A percentile compares a stretch with the other conserved stretches of the same genome.
Evolutionary conservation across 2,113 vertebrate species (phyloP).

Genomic region (Aspiorhynchus laticeps): DNA sequence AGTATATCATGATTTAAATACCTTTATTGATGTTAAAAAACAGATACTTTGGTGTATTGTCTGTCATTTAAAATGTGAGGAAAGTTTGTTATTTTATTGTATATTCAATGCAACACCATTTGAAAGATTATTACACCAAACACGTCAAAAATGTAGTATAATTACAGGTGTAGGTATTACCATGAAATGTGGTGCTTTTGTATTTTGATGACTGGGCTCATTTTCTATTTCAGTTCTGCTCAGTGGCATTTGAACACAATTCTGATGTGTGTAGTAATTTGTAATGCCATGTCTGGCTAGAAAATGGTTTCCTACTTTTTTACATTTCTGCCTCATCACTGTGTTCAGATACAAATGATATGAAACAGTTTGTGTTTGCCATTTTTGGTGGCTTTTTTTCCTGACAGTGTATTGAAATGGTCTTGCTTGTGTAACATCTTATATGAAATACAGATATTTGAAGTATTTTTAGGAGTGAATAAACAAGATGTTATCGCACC

Average conservation of each 20-base stretch:
- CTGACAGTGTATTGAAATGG: not conserved
- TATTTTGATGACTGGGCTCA: not conserved
- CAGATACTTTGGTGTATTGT: not conserved
- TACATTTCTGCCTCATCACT: constrained; percentile 18
- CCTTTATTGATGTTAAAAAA: constrained; percentile 17
- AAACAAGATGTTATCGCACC: not conserved
- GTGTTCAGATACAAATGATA: constrained; percentile 2
- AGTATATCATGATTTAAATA: constrained; percentile 19
- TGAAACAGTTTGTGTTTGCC: not conserved
- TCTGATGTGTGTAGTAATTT: not conserved
- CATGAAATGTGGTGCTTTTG: constrained; percentile 5
- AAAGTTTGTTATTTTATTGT: not conserved
- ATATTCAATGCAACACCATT: not conserved
- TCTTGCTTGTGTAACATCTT: constrained; percentile 10
- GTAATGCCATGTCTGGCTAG: not conserved
- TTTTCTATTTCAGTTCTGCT: not conserved
- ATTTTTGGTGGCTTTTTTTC: not conserved
- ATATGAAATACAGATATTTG: not conserved
- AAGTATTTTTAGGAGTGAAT: constrained; percentile 8
- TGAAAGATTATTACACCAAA: not conserved
- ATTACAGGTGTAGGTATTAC: constrained; percentile 20
- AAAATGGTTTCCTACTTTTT: not conserved
- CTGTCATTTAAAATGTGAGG: constrained; percentile 11
- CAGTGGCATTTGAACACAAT: not conserved
- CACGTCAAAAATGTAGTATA: not conserved